Evolutionary conservation across 2,797 vertebrate species (phyloP).

Genomic region (Limnodromus scolopaceus): DNA sequence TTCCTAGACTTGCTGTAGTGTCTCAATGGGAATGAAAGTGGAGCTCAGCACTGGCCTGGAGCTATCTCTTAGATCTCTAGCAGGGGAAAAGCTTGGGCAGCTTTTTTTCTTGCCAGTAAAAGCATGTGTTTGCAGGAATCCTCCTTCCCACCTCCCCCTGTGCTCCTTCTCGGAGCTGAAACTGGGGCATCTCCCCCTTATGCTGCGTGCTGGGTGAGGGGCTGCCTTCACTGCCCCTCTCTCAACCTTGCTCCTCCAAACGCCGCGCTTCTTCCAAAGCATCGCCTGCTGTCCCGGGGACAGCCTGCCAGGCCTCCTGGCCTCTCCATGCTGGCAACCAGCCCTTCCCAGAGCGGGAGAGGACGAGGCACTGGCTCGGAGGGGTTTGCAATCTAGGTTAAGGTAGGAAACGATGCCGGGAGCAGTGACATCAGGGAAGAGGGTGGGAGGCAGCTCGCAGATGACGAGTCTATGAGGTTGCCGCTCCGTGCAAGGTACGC

Average conservation of each 20-base stretch:
- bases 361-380: neutral
- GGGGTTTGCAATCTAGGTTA: constrained; percentile 65
- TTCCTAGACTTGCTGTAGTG: neutral
- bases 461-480: constrained; percentile 51
- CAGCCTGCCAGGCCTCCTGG: neutral
- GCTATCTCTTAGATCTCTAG: neutral
- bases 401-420: neutral
- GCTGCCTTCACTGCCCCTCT: neutral
- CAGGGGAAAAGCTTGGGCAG: neutral
- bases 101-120: neutral
- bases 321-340: neutral
- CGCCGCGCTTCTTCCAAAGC: accelerated
- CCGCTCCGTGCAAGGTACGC: constrained; percentile 38
- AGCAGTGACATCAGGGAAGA: constrained; percentile 36
- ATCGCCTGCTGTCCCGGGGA: accelerated
- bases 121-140: neutral
- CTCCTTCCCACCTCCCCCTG: neutral
- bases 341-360: neutral
- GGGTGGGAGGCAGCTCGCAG: constrained; percentile 33
- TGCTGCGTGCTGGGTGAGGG: accelerated
- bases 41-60: neutral
- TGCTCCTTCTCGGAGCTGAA: neutral
- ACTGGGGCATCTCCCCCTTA: neutral
- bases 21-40: neutral
- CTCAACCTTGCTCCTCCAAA: neutral